Percentiles rank a stretch among this genome's conserved stretches.
Evolutionary conservation across 1,140 invertebrate genomes (phyloP).

Genomic region (Cyclargus thomasi): DNA sequence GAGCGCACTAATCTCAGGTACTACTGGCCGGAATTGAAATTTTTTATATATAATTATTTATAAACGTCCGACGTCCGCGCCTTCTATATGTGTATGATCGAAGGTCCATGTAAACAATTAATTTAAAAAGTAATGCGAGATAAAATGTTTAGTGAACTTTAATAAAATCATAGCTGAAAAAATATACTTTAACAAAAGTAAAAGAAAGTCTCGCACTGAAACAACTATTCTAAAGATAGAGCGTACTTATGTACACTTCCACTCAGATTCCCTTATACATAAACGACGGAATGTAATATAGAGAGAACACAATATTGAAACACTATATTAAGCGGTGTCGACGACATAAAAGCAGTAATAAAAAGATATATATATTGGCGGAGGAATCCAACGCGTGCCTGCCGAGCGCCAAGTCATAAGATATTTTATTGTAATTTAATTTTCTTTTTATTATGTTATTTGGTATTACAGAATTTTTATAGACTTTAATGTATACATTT

Average conservation of each 20-base stretch:
- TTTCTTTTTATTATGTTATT: constrained; percentile 8
- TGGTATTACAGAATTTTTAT: constrained; percentile 12
- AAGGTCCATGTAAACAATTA: too few species aligned
- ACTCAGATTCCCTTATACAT: neutral
- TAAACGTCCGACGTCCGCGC: too few species aligned
- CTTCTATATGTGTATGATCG: too few species aligned
- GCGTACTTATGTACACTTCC: neutral
- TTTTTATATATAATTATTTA: too few species aligned
- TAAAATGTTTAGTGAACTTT: too few species aligned
- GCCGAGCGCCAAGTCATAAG: constrained; percentile 1
- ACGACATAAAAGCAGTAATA: neutral
- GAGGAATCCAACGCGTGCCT: neutral
- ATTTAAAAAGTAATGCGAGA: too few species aligned
- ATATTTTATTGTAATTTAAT: constrained; percentile 7
- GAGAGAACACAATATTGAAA: constrained; percentile 7
- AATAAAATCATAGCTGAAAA: too few species aligned
- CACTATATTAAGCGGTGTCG: constrained; percentile 9
- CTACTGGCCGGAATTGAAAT: too few species aligned
- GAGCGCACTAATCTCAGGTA: too few species aligned
- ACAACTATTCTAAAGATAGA: neutral
- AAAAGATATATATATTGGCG: constrained; percentile 8
- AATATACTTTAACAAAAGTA: too few species aligned
- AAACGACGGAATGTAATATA: neutral
- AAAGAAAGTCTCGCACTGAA: too few species aligned
- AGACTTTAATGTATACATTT: neutral